phyloP scores from a whole-genome alignment of 35 echinoderm and acorn worm species.

The Apostichopus parvimensis region DNA sequence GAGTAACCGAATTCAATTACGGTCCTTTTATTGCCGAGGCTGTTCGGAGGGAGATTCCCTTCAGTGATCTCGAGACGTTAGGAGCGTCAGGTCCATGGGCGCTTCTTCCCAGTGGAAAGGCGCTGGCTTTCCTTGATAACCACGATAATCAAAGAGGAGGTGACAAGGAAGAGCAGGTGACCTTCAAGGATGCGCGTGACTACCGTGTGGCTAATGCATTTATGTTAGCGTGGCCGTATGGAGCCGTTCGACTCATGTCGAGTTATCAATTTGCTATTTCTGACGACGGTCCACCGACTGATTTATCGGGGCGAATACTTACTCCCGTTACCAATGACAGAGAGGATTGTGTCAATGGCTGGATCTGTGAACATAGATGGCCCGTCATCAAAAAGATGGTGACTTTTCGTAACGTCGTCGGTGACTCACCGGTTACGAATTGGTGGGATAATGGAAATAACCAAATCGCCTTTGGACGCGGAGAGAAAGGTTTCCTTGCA shows the following conservation, averaged over 20 bases:
- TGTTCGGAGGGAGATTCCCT: constrained; percentile 18
- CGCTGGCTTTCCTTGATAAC: constrained; percentile 85
- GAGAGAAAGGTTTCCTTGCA: constrained; percentile 71
- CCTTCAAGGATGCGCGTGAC: constrained; percentile 36
- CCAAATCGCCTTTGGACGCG: constrained; percentile 71
- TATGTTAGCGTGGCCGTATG: constrained; percentile 88
- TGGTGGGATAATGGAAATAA: constrained; percentile 87
- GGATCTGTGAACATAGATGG: constrained; percentile 94
- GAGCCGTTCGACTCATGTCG: constrained; percentile 74
- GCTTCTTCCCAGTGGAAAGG: constrained; percentile 29
- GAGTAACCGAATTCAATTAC: constrained; percentile 90
- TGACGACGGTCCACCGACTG: constrained; percentile 61
- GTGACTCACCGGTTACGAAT: constrained; percentile 38
- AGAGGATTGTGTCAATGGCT: constrained; percentile 65
- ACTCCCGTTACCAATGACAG: background rate
- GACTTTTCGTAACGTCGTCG: constrained; percentile 57
- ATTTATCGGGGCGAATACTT: constrained; percentile 3
- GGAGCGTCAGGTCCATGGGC: constrained; percentile 64
- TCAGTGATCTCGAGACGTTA: constrained; percentile 44
- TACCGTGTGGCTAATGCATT: constrained; percentile 80
- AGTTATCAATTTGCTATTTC: constrained; percentile 63
- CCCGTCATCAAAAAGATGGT: constrained; percentile 72
- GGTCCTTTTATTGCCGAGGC: constrained; percentile 29
- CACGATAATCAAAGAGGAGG: constrained; percentile 94
- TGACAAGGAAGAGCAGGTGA: constrained; percentile 66